Evolutionary conservation across 2,113 vertebrate genomes (phyloP), one percentile per base, ranked within the genome.

Genomic region (Sula dactylatra): DNA sequence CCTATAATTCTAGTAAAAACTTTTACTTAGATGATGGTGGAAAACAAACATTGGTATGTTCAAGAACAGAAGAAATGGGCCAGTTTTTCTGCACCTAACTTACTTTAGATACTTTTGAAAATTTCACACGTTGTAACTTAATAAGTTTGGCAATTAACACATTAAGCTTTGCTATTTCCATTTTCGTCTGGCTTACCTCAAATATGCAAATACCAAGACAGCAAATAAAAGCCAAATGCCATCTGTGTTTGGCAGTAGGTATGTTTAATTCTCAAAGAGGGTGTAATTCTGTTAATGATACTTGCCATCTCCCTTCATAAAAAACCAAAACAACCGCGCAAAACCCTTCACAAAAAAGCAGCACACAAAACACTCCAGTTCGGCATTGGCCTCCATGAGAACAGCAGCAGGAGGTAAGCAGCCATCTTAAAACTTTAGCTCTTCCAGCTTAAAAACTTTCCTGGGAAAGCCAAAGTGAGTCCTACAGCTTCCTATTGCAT

Each of bases 161-260:
- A 0, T 50, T 67, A 72, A 65, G 8, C 65, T 64, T 82, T 61
- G 42, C 62, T 77, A 22, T 87, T 86, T 61, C 38, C 26, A 55
- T 80, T 96, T 82, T 89, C 54, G 72, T 61, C 85, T 91, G 58
- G n/a, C 34, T 94, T 58, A 70, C 71, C 50, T 94, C 82, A 96
- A 93, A 80, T 59, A 93, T 58, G 71, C 73, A 80, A 80, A 62
- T 52, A 93, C n/a, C 52, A 76, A 40, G 52, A 36, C 56, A 81
- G 45, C 58, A 91, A 85, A 85, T 61, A 72, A 72, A 92, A 92
- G 24, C 22, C 77, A 89, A 77, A 77, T 69, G 74, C 40, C 54
- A 58, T 52, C 40, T 58, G 27, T 1, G 2, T 87, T 72, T 82
- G 78, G 66, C 40, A 88, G 58, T 66, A 61, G 74, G 10, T 36